Base-by-base conservation (phyloP, 2,797 vertebrate species). In the Ispidina picta region DNA sequence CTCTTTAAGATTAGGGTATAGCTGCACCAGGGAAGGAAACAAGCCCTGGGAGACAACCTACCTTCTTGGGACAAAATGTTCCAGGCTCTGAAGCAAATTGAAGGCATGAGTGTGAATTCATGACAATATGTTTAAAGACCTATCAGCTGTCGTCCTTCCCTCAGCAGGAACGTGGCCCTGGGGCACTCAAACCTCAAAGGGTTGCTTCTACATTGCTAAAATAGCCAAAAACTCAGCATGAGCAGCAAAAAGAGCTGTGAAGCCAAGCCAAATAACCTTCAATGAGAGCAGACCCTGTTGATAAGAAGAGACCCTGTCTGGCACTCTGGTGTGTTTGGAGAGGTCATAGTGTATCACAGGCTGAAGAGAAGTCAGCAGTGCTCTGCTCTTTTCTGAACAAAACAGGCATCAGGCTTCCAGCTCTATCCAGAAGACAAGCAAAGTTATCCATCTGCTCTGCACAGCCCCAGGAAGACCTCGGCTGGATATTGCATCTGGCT, bases 401-500 rank as follows among this genome's bases (percentile, higher is more conserved):
- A 91, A 19, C 60, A 74, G 68, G 31, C 68, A 54, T 48, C 25
- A 73, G 68, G 15, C 64, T 54, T 29, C 52, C 63, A 68, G 81
- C 2, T 6, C 63, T 66, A 19, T 0, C 5, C 33, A 2, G 71
- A 86, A 75, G 74, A 66, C 39, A 31, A 60, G 86, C 71, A 22
- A 52, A 56, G 37, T 75, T 82, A 90, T 88, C 93, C 94, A 94
- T 96, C 90, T 96, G 95, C 86, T 96, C 88, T 1, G 0, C 94
- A 76, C 90, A 92, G 88, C 90, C 85, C 91, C 86, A 76, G 86
- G 90, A 96, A 96, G 90, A 56, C 91, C 90, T 92, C 2, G 3
- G 83, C 92, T 94, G 77, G 71, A 93, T 90, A 93, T 82, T 86
- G 90, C 84, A 94, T 93, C 77, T 81, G 92, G 90, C 74, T 93